phyloP scores from a whole-genome alignment of 1,140 invertebrate genomes.

The Temnothorax nylanderi region DNA sequence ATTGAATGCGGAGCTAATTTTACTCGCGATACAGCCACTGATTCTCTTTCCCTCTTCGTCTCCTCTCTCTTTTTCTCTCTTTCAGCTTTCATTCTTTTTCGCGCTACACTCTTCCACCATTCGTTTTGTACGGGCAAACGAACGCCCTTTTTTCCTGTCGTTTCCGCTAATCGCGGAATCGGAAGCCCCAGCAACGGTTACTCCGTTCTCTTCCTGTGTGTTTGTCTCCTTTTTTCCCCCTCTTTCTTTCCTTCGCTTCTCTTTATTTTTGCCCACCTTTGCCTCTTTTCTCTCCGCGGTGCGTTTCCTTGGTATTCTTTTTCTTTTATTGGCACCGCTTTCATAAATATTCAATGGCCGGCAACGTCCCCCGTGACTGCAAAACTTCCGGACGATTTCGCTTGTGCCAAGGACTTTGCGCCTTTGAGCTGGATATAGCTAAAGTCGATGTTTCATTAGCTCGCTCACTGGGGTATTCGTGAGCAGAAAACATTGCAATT shows the following conservation, averaged over 20 bases:
- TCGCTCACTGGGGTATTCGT: conserved; percentile 54
- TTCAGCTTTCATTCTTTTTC: conserved; percentile 61
- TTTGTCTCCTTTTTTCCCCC: conserved; percentile 1
- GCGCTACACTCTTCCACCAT: conserved; percentile 33
- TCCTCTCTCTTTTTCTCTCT: background rate
- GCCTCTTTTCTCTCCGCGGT: conserved; percentile 6
- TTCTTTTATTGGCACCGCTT: conserved; percentile 63
- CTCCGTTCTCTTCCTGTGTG: conserved; percentile 38
- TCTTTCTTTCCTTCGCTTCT: background rate
- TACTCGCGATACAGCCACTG: conserved; percentile 79
- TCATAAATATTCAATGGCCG: conserved; percentile 75
- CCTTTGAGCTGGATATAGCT: conserved; percentile 63
- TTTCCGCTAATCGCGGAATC: conserved; percentile 67
- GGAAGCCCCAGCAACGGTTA: conserved; percentile 64
- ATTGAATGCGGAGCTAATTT: conserved; percentile 86
- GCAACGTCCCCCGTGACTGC: conserved; percentile 62
- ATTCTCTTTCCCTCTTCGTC: conserved; percentile 58
- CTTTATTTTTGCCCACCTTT: background rate
- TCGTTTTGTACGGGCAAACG: conserved; percentile 65
- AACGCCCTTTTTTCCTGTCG: conserved; percentile 62
- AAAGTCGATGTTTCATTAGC: conserved; percentile 55
- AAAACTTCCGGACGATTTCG: conserved; percentile 72
- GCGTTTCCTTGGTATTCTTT: conserved; percentile 23
- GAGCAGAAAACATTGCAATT: conserved; percentile 63
- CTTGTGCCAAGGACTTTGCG: conserved; percentile 67